Evolutionary conservation across 2,113 vertebrate species (phyloP), one percentile per base, ranked within the genome.

Genomic region (Etheostoma spectabile): DNA sequence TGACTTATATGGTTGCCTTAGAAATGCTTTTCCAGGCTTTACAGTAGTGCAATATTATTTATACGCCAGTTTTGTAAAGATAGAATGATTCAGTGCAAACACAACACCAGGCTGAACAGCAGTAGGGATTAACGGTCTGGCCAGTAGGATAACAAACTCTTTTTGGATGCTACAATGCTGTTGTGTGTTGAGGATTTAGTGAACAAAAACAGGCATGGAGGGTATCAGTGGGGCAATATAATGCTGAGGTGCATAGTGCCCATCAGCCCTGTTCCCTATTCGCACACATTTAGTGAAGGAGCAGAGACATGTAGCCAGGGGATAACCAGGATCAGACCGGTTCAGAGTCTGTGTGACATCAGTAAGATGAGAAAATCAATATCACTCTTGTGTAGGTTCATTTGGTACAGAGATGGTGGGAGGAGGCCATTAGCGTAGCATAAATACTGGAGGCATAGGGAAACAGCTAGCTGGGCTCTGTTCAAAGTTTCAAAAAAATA

Each of bases 61-160:
- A 19, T 65, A 73, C 70, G 77, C 75, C 80, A 66, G 63, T 64
- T 88, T 65, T 75, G 56, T 35, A 63, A 74, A 87, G 74, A 89
- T 75, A 75, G 82, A 86, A 67, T 77, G 79, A 87, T 83, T 87
- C 86, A 85, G 69, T 24, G 60, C 74, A 87, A 86, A 81, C 61
- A 79, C 38, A 77, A 80, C 86, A 88, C 63, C 45, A 45, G 70
- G 56, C 65, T 57, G 62, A 88, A 77, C 88, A 88, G 74, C 77
- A 84, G 82, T 27, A 22, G 81, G 91, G 89, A 89, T 93, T 90
- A 92, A 81, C 74, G 66, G 85, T 88, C 84, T 77, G 86, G 86
- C 76, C 69, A 27, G 77, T 57, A 82, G 85, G 88, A 90, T 83
- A 79, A 84, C 75, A 70, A 68, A 80, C 59, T 83, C 88, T 68